Conservation (phyloP, 1,140 invertebrate genomes). For the Holotrichia oblita region DNA sequence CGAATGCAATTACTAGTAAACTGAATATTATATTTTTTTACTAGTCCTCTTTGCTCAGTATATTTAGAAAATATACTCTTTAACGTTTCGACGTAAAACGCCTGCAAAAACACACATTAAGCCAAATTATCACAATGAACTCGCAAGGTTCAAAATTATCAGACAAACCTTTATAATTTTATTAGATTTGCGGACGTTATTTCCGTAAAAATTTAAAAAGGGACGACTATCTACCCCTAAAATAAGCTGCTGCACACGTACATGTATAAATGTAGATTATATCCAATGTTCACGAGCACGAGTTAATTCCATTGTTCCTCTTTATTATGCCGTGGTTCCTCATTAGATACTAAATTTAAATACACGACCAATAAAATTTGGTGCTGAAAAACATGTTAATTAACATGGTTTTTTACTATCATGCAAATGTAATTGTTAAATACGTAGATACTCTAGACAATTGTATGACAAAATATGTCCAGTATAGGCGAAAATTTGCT, state of each 20-base stretch:
- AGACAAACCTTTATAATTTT: conserved; percentile 24
- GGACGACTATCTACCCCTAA: neutral
- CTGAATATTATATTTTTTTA: too few relatives aligned
- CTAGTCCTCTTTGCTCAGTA: too few relatives aligned
- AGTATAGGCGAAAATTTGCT: neutral
- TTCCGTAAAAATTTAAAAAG: conserved; percentile 6
- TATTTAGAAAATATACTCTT: too few relatives aligned
- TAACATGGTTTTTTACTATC: conserved; percentile 6
- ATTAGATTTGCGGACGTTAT: neutral
- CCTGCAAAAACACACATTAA: neutral
- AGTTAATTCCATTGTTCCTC: conserved; percentile 24
- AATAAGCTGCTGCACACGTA: conserved; percentile 6
- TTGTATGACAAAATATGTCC: neutral
- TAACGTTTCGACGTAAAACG: neutral
- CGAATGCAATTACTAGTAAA: too few relatives aligned
- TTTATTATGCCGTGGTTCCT: conserved; percentile 15
- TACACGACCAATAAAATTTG: conserved; percentile 11
- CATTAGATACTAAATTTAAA: conserved; percentile 29
- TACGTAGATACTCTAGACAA: neutral
- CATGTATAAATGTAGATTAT: neutral
- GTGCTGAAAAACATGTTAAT: neutral
- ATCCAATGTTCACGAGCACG: neutral
- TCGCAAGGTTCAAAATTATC: neutral
- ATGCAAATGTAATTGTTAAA: conserved; percentile 7
- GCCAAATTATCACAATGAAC: conserved; percentile 1